phyloP scores from a whole-genome alignment of 1,140 invertebrate genomes.

The Drosophila triauraria region DNA sequence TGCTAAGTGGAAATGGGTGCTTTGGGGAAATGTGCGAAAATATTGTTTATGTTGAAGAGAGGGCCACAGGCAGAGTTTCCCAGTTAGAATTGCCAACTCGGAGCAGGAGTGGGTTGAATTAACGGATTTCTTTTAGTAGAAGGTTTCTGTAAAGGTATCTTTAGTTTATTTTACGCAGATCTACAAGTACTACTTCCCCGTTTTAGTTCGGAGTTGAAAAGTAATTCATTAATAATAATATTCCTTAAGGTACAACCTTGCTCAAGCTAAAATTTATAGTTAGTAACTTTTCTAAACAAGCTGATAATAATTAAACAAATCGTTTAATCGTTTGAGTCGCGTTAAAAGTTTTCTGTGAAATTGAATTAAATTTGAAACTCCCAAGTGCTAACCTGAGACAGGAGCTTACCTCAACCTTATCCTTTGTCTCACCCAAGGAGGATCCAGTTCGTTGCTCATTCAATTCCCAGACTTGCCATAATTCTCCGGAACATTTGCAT shows the following conservation, averaged over 20 bases:
- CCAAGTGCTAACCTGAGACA: background rate
- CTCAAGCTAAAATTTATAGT: too few species aligned
- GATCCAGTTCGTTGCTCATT: slow-evolving; percentile 11
- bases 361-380: slow-evolving; percentile 7
- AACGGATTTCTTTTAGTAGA: slow-evolving; percentile 4
- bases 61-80: background rate
- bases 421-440: background rate
- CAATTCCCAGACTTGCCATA: slow-evolving; percentile 34
- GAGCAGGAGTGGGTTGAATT: background rate
- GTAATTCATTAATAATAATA: too few species aligned
- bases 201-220: too few species aligned
- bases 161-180: too few species aligned
- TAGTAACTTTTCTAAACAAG: too few species aligned
- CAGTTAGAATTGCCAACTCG: background rate
- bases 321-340: background rate
- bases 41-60: slow-evolving; percentile 51
- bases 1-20: slow-evolving; percentile 72
- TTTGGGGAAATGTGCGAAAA: slow-evolving; percentile 52
- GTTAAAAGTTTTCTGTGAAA: background rate
- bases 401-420: slow-evolving; percentile 8
- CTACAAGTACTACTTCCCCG: too few species aligned
- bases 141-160: background rate
- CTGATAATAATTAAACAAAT: slow-evolving; percentile 1
- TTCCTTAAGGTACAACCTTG: too few species aligned
- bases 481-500: slow-evolving; percentile 36